These are phyloP conservation scores for Hipposideros armiger DNA, from an alignment of 2,113 vertebrate genomes.

Conservation along the genomic window DNA sequence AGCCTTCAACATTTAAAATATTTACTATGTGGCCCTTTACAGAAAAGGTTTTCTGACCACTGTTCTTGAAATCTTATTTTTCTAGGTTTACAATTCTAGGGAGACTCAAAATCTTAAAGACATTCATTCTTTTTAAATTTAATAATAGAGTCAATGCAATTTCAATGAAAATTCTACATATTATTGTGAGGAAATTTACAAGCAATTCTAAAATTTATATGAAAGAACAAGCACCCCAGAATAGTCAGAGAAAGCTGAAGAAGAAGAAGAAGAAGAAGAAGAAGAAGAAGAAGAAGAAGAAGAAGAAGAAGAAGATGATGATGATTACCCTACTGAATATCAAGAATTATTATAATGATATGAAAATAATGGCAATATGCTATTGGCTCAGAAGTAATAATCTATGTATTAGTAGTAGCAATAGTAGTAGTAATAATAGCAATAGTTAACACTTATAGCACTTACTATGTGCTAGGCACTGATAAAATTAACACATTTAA, in stretches of 20 bases:
- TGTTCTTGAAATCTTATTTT: constrained; percentile 45
- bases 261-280: neutral
- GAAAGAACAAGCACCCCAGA: neutral
- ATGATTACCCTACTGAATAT: neutral
- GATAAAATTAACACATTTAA: neutral
- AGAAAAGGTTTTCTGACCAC: neutral
- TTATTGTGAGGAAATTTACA: neutral
- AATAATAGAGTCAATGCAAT: neutral
- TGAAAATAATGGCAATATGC: neutral
- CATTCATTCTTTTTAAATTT: neutral
- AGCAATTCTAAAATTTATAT: constrained; percentile 21
- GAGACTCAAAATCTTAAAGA: neutral
- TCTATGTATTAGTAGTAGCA: too few relatives aligned
- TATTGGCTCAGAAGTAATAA: neutral
- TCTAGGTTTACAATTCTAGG: neutral
- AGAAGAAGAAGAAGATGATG: rapidly evolving
- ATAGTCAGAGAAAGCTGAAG: neutral
- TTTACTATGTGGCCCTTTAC: neutral
- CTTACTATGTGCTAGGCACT: neutral
- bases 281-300: neutral
- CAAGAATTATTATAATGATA: neutral
- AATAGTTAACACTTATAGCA: neutral
- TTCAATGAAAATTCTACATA: neutral
- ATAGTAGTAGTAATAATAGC: neutral
- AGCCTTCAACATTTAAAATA: neutral